Evolutionary conservation across 1,140 invertebrate genomes (phyloP).

Genomic region (Phymastichus coffea): DNA sequence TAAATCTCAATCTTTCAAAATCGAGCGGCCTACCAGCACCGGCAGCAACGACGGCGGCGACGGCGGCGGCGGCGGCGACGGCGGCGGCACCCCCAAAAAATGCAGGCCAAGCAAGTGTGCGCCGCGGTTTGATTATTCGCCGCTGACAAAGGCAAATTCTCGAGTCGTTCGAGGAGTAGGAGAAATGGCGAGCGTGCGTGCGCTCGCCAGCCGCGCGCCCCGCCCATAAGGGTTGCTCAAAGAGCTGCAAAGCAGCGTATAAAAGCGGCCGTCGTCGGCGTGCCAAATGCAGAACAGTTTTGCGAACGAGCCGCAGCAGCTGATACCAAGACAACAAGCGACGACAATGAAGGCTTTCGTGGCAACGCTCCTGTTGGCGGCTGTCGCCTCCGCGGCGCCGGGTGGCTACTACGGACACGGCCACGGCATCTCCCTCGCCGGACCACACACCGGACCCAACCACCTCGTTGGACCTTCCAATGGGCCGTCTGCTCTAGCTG

Average conservation of each 20-base stretch:
- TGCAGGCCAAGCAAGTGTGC: neutral
- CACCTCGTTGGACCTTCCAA: constrained; percentile 20
- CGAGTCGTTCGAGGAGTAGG: too few species aligned
- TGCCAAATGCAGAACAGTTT: neutral
- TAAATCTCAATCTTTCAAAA: neutral
- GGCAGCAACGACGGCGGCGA: neutral
- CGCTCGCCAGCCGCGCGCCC: neutral
- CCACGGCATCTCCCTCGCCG: constrained; percentile 38
- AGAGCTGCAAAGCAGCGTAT: too few species aligned
- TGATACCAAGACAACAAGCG: neutral
- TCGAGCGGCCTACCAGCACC: neutral
- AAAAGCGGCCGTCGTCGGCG: neutral
- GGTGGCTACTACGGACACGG: constrained; percentile 43
- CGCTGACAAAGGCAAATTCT: constrained; percentile 1
- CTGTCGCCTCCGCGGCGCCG: constrained; percentile 43
- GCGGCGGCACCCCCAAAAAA: neutral
- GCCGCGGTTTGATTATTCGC: constrained; percentile 19
- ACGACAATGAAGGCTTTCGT: constrained; percentile 41
- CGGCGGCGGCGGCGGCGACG: too few species aligned
- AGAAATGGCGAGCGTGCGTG: too few species aligned
- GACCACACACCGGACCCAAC: constrained; percentile 43
- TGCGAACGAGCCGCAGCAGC: neutral
- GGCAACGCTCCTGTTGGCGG: constrained; percentile 40
- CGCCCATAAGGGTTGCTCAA: too few species aligned
- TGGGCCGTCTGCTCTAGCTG: constrained; percentile 36